Evolutionary conservation across 2,797 vertebrate genomes (phyloP).

Genomic region (Gobio occitaniae): DNA sequence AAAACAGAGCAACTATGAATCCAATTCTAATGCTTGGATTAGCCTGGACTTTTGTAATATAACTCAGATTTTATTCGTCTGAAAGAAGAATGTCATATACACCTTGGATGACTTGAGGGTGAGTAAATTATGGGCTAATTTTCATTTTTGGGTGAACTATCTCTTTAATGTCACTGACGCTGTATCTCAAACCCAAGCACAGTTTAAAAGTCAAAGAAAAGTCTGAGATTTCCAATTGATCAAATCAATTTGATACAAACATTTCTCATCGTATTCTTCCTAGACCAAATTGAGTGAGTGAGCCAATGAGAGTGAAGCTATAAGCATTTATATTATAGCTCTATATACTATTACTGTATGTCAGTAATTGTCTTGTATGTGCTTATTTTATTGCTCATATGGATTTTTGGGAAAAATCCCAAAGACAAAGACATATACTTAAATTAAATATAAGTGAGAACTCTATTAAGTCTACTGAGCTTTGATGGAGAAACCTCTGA

Average conservation of each 20-base stretch:
- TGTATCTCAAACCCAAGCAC: not conserved
- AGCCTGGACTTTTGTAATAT: no score
- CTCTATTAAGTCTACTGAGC: not conserved
- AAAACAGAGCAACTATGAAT: no score
- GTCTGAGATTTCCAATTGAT: not conserved
- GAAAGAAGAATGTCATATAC: no score
- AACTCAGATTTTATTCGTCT: no score
- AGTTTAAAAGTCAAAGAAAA: not conserved
- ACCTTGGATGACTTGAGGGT: no score
- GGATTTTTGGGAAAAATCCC: not conserved
- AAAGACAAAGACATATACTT: conserved; percentile 17
- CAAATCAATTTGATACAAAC: not conserved
- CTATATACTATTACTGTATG: not conserved
- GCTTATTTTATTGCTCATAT: not conserved
- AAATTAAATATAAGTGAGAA: not conserved
- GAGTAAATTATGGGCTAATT: no score
- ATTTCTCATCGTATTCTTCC: not conserved
- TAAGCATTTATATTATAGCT: not conserved
- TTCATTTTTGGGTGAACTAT: no score
- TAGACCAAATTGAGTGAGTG: not conserved
- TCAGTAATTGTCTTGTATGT: not conserved
- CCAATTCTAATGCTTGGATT: no score
- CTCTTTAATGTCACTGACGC: not conserved
- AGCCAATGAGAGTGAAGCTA: not conserved
- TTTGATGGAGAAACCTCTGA: conserved; percentile 10